Percentiles rank a stretch among this genome's conserved stretches.
These are phyloP conservation scores for Lepus americanus DNA, from an alignment of 2,113 vertebrate genomes.

Conservation along the genomic window DNA sequence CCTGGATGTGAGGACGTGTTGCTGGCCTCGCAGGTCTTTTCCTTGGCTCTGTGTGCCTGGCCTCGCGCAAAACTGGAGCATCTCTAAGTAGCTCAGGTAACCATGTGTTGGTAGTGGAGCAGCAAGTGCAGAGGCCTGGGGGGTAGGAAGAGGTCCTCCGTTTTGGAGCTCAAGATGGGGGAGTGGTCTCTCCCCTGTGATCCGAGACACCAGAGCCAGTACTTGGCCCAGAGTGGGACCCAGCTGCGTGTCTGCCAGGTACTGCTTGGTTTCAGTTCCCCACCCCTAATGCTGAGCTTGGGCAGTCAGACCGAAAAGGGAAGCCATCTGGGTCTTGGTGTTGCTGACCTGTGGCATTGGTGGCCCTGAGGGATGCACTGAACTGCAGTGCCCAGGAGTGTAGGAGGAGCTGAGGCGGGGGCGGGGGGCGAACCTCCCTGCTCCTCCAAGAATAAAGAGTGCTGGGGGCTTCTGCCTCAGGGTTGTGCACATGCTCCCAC, in stretches of 20 bases:
- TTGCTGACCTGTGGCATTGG: not conserved
- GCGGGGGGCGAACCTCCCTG: no score
- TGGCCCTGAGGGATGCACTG: not conserved
- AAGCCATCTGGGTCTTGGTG: not conserved
- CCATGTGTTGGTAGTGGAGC: not conserved
- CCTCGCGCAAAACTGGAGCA: fast-evolving
- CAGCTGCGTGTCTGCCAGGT: not conserved
- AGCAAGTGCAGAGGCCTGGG: not conserved
- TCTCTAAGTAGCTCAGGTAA: not conserved
- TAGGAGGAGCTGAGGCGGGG: not conserved
- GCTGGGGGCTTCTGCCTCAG: not conserved
- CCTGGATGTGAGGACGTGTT: not conserved
- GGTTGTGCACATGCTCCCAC: fast-evolving
- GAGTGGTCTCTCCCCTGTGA: not conserved
- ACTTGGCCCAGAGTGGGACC: not conserved
- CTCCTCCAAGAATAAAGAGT: not conserved
- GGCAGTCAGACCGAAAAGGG: not conserved
- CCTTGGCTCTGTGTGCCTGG: not conserved
- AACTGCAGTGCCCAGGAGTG: not conserved
- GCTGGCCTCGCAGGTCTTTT: not conserved
- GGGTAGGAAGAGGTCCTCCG: not conserved
- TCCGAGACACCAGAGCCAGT: not conserved
- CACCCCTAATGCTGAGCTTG: not conserved
- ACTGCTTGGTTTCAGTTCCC: not conserved
- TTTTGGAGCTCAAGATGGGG: not conserved